Evolutionary conservation across 2,888 invertebrate genomes (phyloP).

Genomic region (Acheta domesticus): DNA sequence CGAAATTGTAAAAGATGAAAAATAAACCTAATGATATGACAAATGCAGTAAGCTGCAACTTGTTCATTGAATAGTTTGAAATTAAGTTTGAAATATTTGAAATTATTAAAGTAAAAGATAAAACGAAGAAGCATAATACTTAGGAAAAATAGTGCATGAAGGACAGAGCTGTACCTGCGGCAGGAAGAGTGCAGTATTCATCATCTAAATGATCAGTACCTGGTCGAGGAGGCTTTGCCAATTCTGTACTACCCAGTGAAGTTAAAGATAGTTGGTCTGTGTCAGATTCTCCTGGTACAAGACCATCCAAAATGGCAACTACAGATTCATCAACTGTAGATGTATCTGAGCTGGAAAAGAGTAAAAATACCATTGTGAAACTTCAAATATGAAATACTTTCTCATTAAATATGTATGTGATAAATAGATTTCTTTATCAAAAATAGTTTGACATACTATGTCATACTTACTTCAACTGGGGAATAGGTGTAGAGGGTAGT

Average conservation of each 20-base stretch:
- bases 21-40: too few relatives aligned
- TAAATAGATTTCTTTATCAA: background rate
- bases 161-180: slow-evolving; percentile 19
- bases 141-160: background rate
- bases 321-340: slow-evolving; percentile 19
- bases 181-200: slow-evolving; percentile 28
- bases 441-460: background rate
- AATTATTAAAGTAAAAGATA: too few relatives aligned
- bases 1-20: too few relatives aligned
- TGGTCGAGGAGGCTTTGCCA: slow-evolving; percentile 43
- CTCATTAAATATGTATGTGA: background rate
- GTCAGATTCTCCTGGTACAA: background rate
- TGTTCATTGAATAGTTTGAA: too few relatives aligned
- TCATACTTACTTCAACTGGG: slow-evolving; percentile 38
- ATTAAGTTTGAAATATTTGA: too few relatives aligned
- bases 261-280: background rate
- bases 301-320: background rate
- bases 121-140: too few relatives aligned
- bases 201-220: slow-evolving; percentile 38
- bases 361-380: background rate
- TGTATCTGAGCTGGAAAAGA: background rate
- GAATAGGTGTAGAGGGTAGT: slow-evolving; percentile 35
- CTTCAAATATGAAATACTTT: too few relatives aligned
- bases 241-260: slow-evolving; percentile 38
- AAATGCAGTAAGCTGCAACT: too few relatives aligned